Conservation (phyloP, 2,113 vertebrate species). For the Tyrannus savana region DNA sequence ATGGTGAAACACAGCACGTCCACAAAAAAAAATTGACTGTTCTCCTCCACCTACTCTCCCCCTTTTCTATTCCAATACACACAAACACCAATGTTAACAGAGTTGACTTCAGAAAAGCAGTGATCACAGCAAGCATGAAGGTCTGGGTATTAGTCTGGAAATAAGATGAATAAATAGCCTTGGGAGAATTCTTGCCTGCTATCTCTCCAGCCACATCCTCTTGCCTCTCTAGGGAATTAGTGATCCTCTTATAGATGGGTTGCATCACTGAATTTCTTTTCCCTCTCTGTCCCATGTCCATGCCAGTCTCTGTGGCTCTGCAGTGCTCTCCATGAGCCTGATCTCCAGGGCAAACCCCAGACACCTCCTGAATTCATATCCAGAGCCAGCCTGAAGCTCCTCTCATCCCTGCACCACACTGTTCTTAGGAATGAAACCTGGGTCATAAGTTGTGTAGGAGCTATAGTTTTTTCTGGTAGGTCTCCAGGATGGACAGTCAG, state of each 20-base stretch:
- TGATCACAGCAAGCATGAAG: slow-evolving; percentile 2
- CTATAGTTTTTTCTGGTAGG: background rate
- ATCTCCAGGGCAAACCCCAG: background rate
- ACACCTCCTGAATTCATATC: background rate
- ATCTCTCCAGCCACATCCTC: background rate
- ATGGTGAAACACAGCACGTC: background rate
- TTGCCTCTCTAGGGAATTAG: background rate
- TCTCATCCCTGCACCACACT: accelerated
- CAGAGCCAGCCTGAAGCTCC: background rate
- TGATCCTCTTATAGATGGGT: background rate
- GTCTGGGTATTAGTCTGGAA: slow-evolving; percentile 13
- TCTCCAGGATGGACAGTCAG: background rate
- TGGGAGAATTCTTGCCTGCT: background rate
- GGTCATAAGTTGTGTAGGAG: background rate
- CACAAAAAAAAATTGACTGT: background rate
- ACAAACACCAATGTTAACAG: background rate
- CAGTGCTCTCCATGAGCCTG: background rate
- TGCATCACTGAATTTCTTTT: background rate
- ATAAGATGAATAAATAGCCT: slow-evolving; percentile 35
- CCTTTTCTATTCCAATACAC: background rate
- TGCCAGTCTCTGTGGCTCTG: background rate
- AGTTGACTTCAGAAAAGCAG: slow-evolving; percentile 3
- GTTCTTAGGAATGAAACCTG: background rate
- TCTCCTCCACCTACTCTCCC: background rate
- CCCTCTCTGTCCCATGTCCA: background rate